Conservation (phyloP, 2,797 vertebrate genomes). For the Gobio occitaniae region DNA sequence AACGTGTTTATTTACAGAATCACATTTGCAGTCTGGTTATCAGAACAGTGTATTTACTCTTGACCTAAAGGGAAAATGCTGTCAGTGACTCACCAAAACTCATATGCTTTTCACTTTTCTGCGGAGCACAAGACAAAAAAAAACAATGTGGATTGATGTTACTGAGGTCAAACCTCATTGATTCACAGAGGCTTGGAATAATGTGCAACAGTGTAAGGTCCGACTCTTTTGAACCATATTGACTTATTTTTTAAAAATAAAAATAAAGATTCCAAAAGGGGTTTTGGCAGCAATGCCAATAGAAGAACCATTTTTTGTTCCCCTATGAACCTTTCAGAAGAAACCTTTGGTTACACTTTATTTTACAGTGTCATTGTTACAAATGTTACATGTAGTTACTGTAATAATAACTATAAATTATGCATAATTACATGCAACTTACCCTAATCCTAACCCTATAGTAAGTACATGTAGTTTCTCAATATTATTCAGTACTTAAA, state of each 20-base stretch:
- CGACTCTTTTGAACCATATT: neutral
- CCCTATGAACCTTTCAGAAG: too few relatives aligned
- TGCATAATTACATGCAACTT: too few relatives aligned
- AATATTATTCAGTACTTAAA: too few relatives aligned
- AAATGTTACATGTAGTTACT: too few relatives aligned
- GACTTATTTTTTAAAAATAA: too few relatives aligned
- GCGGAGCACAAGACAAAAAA: neutral
- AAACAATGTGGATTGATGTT: neutral
- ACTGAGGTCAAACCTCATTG: neutral
- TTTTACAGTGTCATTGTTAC: too few relatives aligned
- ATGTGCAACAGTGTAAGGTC: neutral
- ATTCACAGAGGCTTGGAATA: neutral
- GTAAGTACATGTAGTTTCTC: too few relatives aligned
- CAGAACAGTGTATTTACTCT: neutral
- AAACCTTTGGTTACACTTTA: too few relatives aligned
- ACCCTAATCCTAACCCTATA: too few relatives aligned
- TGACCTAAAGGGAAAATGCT: neutral
- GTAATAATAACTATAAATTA: too few relatives aligned
- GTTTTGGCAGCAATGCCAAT: neutral
- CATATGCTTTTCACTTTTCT: neutral
- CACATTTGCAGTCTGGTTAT: neutral
- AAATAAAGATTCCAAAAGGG: too few relatives aligned
- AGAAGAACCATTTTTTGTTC: too few relatives aligned
- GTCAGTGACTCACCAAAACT: neutral
- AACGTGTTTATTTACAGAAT: neutral